Evolutionary conservation across 2,888 invertebrate species (phyloP), one percentile per base, ranked within the genome.

Genomic region (Nineta flava): DNA sequence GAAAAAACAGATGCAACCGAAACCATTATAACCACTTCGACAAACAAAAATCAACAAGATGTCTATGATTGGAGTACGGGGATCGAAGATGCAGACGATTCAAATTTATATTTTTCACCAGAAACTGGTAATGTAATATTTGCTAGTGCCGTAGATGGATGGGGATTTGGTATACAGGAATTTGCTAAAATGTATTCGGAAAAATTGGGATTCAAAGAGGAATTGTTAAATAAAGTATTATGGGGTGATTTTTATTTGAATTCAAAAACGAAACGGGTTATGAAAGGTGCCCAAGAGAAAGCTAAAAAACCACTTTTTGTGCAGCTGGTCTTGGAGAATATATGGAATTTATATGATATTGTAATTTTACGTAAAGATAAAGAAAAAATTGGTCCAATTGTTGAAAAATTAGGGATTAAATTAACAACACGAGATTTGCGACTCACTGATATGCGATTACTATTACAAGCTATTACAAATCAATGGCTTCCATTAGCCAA

Each of bases 201-300:
- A 12, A 87, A 86, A 68, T 69, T 87, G 51, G 71, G 72, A 67
- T 68, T 68, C 67, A 81, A 81, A 57, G 76, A 79, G 53, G 76
- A 78, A 16, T 73, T 84, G 15, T 67, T 97, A 15, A 74, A 76
- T 50, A 80, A 81, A 65, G 88, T 88, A 1, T 68, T 97, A 1
- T 97, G 96, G 96, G 93, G 96, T 47, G 94, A 97, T 68, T 94
- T 76, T 67, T 97, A 86, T 63, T 73, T 92, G 43, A 87, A 91
- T 62, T 64, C 76, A 2, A 94, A 93, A 68, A 79, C 81, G 3
- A 93, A 91, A 67, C 73, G 81, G 50, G 83, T 92, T 46, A 73
- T 83, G 72, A 77, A 80, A 62, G 94, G 95, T 2, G 96, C 96
- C 5, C 86, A 90, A 65, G 87, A 85, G 56, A 91, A 88, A 63